Conservation (phyloP, 2,797 vertebrate species). For the Clarias laeviceps region DNA sequence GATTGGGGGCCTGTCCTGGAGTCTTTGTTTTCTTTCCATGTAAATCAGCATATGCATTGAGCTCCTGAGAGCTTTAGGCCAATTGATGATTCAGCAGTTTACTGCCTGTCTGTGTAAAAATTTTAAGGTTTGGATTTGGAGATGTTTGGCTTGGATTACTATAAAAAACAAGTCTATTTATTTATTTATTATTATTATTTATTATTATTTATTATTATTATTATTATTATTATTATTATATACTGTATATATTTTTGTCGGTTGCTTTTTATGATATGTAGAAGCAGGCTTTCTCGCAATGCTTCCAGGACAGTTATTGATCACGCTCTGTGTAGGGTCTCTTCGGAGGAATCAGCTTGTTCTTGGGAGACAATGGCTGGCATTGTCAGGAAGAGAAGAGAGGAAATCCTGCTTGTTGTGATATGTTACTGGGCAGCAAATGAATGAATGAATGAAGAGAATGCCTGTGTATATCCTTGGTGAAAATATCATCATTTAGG, state of each 20-base stretch:
- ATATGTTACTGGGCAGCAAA: slow-evolving; percentile 57
- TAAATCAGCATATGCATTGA: slow-evolving; percentile 44
- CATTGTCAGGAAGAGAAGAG: slow-evolving; percentile 50
- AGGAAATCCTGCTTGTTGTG: slow-evolving; percentile 64
- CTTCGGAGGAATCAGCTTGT: slow-evolving; percentile 35
- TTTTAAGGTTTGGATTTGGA: background rate
- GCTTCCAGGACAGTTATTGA: slow-evolving; percentile 38
- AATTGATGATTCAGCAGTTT: slow-evolving; percentile 8
- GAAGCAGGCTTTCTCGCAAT: background rate
- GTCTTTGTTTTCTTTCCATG: slow-evolving; percentile 37
- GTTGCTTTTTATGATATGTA: background rate
- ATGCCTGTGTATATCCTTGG: slow-evolving; percentile 22
- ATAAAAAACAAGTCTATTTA: background rate
- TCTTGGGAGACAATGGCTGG: slow-evolving; percentile 52
- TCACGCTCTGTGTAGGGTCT: slow-evolving; percentile 40
- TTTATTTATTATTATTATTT: background rate
- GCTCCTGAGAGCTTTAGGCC: slow-evolving; percentile 10
- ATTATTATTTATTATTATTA: no score
- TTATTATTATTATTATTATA: no score
- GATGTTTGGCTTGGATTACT: background rate
- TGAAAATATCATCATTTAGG: background rate
- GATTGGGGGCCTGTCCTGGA: background rate
- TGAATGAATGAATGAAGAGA: slow-evolving; percentile 62
- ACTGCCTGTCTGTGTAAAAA: background rate
- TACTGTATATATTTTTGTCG: background rate